These are phyloP conservation scores for Lagodon rhomboides DNA, from an alignment of 2,797 vertebrate species.

Conservation along the genomic window DNA sequence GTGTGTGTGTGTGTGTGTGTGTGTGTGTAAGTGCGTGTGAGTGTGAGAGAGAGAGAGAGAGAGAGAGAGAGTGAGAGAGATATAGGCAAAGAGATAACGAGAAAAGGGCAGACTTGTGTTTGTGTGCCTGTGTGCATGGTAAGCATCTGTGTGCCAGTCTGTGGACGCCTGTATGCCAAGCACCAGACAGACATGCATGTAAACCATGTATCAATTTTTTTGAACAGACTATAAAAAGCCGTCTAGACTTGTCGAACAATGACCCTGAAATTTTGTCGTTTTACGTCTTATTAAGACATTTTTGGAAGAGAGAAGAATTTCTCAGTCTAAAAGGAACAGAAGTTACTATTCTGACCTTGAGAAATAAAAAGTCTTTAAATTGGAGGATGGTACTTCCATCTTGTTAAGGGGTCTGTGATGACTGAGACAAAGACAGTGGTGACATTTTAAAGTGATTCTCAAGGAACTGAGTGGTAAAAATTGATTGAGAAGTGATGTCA, in stretches of 20 bases:
- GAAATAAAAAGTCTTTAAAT: constrained; percentile 1
- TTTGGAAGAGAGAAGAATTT: constrained; percentile 8
- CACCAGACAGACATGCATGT: constrained; percentile 47
- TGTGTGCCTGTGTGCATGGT: constrained; percentile 29
- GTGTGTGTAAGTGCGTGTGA: neutral
- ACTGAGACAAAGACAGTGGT: neutral
- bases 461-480: neutral
- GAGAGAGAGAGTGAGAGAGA: neutral
- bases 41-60: neutral
- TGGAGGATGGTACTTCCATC: neutral
- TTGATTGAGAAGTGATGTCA: constrained; percentile 15
- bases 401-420: constrained; percentile 1
- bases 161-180: constrained; percentile 40
- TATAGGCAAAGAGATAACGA: neutral
- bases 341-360: constrained; percentile 5
- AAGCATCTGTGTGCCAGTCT: constrained; percentile 48
- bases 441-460: constrained; percentile 33
- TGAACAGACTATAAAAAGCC: constrained; percentile 36
- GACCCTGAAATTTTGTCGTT: constrained; percentile 41
- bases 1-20: constrained; percentile 15
- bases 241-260: constrained; percentile 30
- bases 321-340: neutral
- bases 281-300: constrained; percentile 21
- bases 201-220: constrained; percentile 59
- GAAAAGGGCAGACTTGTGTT: constrained; percentile 20